Base-by-base conservation (phyloP, 2,113 vertebrate genomes). In the Elephas maximus region DNA sequence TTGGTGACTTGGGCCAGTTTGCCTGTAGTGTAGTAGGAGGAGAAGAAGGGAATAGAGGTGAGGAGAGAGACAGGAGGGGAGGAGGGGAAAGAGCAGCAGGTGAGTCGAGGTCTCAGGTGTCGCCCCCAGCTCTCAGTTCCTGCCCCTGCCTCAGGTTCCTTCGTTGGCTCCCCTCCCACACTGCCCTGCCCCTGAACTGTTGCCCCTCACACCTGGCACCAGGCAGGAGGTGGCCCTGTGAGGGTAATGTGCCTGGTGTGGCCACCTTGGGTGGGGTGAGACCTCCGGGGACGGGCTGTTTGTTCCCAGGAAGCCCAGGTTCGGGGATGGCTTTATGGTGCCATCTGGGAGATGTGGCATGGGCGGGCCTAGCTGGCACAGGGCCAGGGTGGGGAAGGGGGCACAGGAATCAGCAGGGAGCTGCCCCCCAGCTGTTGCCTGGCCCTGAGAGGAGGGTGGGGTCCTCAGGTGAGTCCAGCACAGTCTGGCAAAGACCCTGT, bases 271-370 rank as follows among this genome's bases (percentile, higher is more conserved):
- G 28, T 21, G 65, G 91, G 96, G 96, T 93, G 92, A n/a, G 90
- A 87, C 73, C 88, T 87, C 79, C 63, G 1, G 81, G 80, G 89
- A 91, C n/a, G 65, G 95, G 73, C 84, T 98, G 95, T 98, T 97
- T 98, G 96, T 81, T 98, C 88, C 92, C 1, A 41, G 76, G 63
- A 4, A 15, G 95, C 93, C 82, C 79, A 92, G 92, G 84, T 45
- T 85, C 4, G 0, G 63, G 65, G 93, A 51, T 26, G 77, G 90
- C 95, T 97, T 97, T 97, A 98, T 96, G 93, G 84, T 97, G 85
- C 97, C 97, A 98, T 98, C 97, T 98, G 97, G 97, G 67, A 97
- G 95, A 97, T 95, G 95, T 77, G 81, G 79, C 88, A 11, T 1
- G 62, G 97, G 97, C 95, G 93, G 95, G 73, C 71, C 97, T 44